Base-by-base conservation (phyloP, 1,140 invertebrate species). In the Varroa destructor region DNA sequence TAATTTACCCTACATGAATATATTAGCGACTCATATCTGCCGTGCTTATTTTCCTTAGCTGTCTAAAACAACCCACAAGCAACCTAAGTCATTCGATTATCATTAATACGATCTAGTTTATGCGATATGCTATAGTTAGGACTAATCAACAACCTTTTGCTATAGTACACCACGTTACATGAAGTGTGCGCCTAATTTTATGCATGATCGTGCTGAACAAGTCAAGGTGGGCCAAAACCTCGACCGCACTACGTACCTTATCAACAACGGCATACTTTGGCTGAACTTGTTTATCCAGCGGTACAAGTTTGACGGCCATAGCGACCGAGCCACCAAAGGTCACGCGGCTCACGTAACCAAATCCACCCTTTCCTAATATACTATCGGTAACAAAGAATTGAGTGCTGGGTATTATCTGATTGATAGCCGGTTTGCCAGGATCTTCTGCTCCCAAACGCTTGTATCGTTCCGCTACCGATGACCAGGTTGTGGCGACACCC, bases 221-320 rank as follows among this genome's bases (percentile, higher is more conserved):
- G 25, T 25, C 25, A 25, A 25, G 25, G 25, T 25, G 25, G 25
- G 25, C 25, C 25, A 25, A 25, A 25, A 58, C 3, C 40, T 42
- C 0, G 25, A 58, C 57, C 25, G 25, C 25, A 36, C 3, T 37
- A 67, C 37, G 14, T 25, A 67, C 61, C 61, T 67, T 67, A 37
- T 67, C 61, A 14, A 67, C 61, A 40, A 40, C 61, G 40, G 61
- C 61, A 46, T 67, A 67, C 46, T 67, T 67, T 5, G 61, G 61
- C 61, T 25, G 36, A 46, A 67, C 36, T 46, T 67, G 61, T 37
- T 67, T 67, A 37, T 67, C 61, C 37, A 67, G 37, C 14, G 61
- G 61, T 12, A 67, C 61, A 40, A 67, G 40, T 40, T 67, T 67
- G 12, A 67, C 61, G 36, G 61, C 61, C 36, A 67, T 46, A 12